Percentiles rank a stretch among this genome's conserved stretches.
phyloP scores from a whole-genome alignment of 2,888 invertebrate genomes.

The Folsomia manolachei region DNA sequence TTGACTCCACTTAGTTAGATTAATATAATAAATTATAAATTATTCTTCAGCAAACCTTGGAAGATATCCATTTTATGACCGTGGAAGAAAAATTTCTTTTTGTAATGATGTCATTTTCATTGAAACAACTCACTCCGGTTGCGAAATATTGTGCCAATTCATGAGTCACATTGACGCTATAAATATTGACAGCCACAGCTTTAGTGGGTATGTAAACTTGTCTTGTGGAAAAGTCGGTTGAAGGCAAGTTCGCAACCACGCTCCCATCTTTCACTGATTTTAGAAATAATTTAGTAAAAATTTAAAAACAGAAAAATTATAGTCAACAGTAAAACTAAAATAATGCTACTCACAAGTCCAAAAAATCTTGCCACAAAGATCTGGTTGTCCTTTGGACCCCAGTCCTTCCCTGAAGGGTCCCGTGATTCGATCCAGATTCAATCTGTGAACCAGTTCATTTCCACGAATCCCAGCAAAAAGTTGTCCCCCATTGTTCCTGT shows the following conservation, averaged over 20 bases:
- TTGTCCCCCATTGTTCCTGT: not conserved
- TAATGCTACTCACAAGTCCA: constrained; percentile 10
- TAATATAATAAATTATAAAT: too few species aligned
- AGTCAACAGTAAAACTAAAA: too few species aligned
- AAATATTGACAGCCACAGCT: not conserved
- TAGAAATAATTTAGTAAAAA: not conserved
- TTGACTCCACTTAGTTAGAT: too few species aligned
- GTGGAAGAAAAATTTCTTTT: constrained; percentile 25
- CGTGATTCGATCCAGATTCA: not conserved
- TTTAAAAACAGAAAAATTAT: too few species aligned
- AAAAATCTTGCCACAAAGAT: constrained; percentile 19
- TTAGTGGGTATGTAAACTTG: constrained; percentile 25
- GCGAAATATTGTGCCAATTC: constrained; percentile 26
- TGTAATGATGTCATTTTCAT: not conserved
- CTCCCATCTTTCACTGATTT: constrained; percentile 32
- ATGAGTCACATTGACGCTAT: constrained; percentile 21
- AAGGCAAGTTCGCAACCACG: constrained; percentile 29
- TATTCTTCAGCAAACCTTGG: too few species aligned
- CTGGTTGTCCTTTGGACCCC: not conserved
- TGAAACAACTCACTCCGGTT: constrained; percentile 29
- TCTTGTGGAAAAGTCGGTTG: constrained; percentile 7
- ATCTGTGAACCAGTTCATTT: constrained; percentile 1
- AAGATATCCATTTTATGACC: constrained; percentile 30
- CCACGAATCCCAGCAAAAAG: not conserved
- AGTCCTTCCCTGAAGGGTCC: not conserved